A percentile compares a stretch with the other conserved stretches of the same genome.
Conservation (phyloP, 2,113 vertebrate genomes). For the Gymnogyps californianus region DNA sequence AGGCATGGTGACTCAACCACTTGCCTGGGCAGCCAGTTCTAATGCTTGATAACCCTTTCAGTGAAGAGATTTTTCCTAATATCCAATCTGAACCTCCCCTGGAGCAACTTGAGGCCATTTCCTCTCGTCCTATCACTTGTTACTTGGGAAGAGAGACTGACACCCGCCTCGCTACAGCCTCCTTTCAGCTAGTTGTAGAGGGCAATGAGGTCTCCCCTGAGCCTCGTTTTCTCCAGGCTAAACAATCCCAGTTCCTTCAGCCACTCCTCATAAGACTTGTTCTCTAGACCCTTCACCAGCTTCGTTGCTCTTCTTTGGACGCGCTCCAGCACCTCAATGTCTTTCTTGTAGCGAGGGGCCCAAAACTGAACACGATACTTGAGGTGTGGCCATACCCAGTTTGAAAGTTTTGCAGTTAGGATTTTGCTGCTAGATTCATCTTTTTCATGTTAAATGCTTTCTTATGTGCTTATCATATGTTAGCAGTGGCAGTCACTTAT, state of each 20-base stretch:
- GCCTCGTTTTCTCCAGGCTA: neutral
- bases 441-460: neutral
- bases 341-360: neutral
- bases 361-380: neutral
- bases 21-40: neutral
- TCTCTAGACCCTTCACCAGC: neutral
- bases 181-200: neutral
- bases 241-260: neutral
- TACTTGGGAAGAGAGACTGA: neutral
- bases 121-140: neutral
- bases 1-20: neutral
- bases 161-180: neutral
- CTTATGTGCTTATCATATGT: neutral
- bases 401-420: neutral
- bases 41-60: neutral
- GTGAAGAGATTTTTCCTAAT: neutral
- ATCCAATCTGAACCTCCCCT: neutral
- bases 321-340: neutral
- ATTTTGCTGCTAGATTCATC: neutral
- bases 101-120: neutral
- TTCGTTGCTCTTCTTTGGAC: neutral
- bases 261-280: fast-evolving
- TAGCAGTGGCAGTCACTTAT: neutral
- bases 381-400: neutral
- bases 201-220: neutral